Conservation (phyloP, 2,888 invertebrate species). For the Endomychus coccineus region DNA sequence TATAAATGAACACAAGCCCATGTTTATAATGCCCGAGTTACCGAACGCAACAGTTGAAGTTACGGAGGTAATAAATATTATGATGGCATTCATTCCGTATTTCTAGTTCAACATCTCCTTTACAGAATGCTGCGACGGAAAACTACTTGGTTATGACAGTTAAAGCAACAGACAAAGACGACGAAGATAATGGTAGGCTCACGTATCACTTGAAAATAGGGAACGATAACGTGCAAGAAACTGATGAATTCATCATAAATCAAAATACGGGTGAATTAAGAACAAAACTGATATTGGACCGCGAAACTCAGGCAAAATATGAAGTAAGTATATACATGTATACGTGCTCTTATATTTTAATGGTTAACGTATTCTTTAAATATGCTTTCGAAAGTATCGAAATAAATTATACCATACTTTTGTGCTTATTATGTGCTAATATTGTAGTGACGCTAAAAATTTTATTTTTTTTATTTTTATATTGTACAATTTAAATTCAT, state of each 20-base stretch:
- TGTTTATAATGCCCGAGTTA: constrained; percentile 68
- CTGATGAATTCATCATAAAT: constrained; percentile 75
- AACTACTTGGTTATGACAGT: constrained; percentile 75
- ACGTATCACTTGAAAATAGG: constrained; percentile 76
- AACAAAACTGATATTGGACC: constrained; percentile 70
- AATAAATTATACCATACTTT: too few species aligned
- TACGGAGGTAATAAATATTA: constrained; percentile 57
- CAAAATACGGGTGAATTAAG: constrained; percentile 71
- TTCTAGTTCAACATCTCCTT: constrained; percentile 17
- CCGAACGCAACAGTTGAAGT: constrained; percentile 72
- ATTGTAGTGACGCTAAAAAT: too few species aligned
- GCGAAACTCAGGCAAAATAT: constrained; percentile 62
- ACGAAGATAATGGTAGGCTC: constrained; percentile 74
- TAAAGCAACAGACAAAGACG: constrained; percentile 73
- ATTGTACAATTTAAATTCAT: too few species aligned
- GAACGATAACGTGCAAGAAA: constrained; percentile 61
- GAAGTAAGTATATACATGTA: constrained; percentile 46
- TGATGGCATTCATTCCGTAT: not conserved
- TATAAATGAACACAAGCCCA: constrained; percentile 76
- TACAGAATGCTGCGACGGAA: constrained; percentile 63
- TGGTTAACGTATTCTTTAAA: too few species aligned
- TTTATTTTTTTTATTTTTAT: too few species aligned
- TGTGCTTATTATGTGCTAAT: too few species aligned
- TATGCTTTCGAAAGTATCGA: too few species aligned
- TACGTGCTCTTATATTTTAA: too few species aligned